phyloP scores from a whole-genome alignment of 2,113 vertebrate genomes.

The Australoheros scitulus region DNA sequence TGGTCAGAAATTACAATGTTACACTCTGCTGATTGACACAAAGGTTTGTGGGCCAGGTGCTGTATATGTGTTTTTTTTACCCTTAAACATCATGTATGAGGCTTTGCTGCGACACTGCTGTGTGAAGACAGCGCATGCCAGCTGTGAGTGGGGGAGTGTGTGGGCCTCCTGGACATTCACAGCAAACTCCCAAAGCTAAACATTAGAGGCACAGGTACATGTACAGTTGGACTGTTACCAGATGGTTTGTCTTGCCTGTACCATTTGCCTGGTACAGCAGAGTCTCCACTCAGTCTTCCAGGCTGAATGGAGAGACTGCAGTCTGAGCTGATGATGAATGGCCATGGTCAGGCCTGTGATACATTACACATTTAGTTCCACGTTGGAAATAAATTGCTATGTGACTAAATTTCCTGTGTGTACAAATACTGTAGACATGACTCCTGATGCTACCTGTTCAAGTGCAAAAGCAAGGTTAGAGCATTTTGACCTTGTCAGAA shows the following conservation, averaged over 20 bases:
- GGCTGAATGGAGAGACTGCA: constrained; percentile 21
- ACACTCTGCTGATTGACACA: constrained; percentile 72
- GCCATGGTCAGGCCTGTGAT: not conserved
- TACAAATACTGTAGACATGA: constrained; percentile 12
- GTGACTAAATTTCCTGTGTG: not conserved
- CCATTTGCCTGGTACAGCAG: not conserved
- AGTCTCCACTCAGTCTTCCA: not conserved
- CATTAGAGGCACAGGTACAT: constrained; percentile 31
- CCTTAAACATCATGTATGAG: constrained; percentile 20
- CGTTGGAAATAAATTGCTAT: not conserved
- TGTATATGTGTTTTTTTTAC: constrained; percentile 45
- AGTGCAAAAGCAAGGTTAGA: constrained; percentile 40
- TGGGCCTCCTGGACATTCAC: constrained; percentile 47
- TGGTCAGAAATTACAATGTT: constrained; percentile 71
- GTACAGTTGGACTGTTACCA: constrained; percentile 17
- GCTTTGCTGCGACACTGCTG: constrained; percentile 48
- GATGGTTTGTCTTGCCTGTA: not conserved
- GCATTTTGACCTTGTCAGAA: constrained; percentile 41
- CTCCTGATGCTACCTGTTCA: not conserved
- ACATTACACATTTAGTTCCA: constrained; percentile 3
- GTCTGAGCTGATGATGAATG: constrained; percentile 11
- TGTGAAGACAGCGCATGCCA: constrained; percentile 65
- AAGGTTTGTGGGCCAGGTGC: constrained; percentile 61
- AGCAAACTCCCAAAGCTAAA: constrained; percentile 69
- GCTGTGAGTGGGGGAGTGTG: constrained; percentile 52